Evolutionary conservation across 2,797 vertebrate genomes (phyloP).

Genomic region (Sparus aurata): DNA sequence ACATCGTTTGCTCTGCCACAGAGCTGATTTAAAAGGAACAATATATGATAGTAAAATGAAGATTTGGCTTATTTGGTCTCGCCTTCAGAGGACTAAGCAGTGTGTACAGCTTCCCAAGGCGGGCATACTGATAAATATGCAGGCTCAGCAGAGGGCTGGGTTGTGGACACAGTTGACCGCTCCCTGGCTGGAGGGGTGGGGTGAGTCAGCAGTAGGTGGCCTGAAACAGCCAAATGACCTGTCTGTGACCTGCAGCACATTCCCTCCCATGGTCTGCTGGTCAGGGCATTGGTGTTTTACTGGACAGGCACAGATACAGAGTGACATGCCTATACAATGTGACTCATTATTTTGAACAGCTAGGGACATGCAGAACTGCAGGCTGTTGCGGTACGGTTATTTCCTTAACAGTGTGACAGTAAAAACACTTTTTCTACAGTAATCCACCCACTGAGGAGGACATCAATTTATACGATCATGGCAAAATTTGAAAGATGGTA

Average conservation of each 20-base stretch:
- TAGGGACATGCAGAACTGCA: conserved; percentile 23
- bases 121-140: conserved; percentile 29
- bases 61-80: conserved; percentile 17
- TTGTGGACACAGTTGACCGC: conserved; percentile 52
- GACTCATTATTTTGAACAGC: conserved; percentile 42
- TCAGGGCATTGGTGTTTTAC: conserved; percentile 50
- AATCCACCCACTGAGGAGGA: conserved; percentile 16
- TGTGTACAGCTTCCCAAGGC: neutral
- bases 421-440: conserved; percentile 12
- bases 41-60: conserved; percentile 17
- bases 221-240: conserved; percentile 55
- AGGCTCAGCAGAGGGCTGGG: neutral
- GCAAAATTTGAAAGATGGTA: conserved; percentile 10
- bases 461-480: conserved; percentile 5
- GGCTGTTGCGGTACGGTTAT: neutral
- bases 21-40: conserved; percentile 33
- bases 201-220: conserved; percentile 38
- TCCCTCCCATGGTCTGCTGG: conserved; percentile 55
- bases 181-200: conserved; percentile 37
- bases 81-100: neutral
- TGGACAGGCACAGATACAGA: conserved; percentile 44
- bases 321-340: conserved; percentile 46
- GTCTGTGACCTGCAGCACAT: conserved; percentile 57
- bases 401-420: conserved; percentile 26
- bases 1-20: too few relatives aligned